Conservation (phyloP, 2,113 vertebrate species). For the Ailuropoda melanoleuca region DNA sequence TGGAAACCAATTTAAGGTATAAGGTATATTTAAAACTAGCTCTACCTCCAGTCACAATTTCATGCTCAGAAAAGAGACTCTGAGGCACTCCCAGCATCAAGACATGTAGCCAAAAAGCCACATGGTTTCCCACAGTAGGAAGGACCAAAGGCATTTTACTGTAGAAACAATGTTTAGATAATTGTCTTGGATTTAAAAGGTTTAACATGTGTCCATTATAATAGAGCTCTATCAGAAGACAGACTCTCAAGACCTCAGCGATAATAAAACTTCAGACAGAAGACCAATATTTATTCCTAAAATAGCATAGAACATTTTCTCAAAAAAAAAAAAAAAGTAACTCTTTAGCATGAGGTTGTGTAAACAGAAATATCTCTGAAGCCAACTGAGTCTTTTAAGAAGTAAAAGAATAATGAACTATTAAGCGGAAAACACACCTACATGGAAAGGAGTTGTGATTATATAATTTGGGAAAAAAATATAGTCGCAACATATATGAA, state of each 20-base stretch:
- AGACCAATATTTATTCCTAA: background rate
- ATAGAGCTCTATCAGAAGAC: background rate
- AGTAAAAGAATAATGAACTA: background rate
- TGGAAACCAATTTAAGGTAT: background rate
- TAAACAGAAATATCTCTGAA: background rate
- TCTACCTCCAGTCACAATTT: background rate
- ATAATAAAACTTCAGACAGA: background rate
- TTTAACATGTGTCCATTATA: background rate
- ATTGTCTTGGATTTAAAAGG: background rate
- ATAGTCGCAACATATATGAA: background rate
- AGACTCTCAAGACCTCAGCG: background rate
- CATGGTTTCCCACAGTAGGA: background rate
- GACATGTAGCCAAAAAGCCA: background rate
- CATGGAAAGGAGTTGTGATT: background rate
- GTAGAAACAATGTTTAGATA: background rate
- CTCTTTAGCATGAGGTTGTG: background rate
- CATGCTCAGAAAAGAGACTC: background rate
- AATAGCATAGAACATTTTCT: background rate
- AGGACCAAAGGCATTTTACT: background rate
- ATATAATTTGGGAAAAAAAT: conserved; percentile 22
- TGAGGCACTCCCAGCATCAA: background rate
- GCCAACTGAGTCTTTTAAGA: background rate
- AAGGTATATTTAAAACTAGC: background rate
- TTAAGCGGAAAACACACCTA: background rate
- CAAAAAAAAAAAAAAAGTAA: background rate